Evolutionary conservation across 2,888 invertebrate genomes (phyloP), one percentile per base, ranked within the genome.

Genomic region (Ichneumoninae sp.): DNA sequence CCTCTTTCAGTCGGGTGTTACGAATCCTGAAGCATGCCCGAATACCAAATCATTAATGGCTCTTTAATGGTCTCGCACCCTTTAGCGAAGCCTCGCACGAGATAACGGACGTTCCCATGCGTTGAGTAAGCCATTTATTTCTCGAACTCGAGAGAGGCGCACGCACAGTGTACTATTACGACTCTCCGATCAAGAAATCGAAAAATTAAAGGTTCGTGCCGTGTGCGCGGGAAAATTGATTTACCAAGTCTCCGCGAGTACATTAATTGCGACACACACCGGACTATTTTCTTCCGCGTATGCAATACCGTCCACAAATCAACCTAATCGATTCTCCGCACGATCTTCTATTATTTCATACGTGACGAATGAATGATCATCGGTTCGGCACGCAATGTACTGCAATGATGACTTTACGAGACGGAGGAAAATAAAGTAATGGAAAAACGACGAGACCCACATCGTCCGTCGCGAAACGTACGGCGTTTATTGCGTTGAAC

Each of bases 41-140:
- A 84, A 83, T 62, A 19, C 19, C 47, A 50, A 62, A 30, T 30
- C 87, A 90, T 90, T 90, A 91, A 90, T 91, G 90, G 89, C 85
- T 90, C 90, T 89, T 90, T 91, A 90, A 91, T 91, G 91, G 90
- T 89, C 89, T 89, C 86, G 89, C 88, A 88, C 87, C 86, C 88
- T 87, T 87, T 87, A 89, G 89, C 89, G 89, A 90, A 68, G 60
- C 88, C 88, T 88, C 85, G 89, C 88, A 88, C 88, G 89, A 91
- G 47, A 47, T 54, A 91, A 90, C 88, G 86, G 90, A 88, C 88
- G 89, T 90, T 91, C 90, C 88, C 44, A 65, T 52, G 70, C 54
- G 54, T 81, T 65, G 54, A 81, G 74, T 74, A 52, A 77, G 77
- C 84, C 77, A 78, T 84, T 80, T 74, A 81, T 78, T 81, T 47